Evolutionary conservation across 2,113 vertebrate genomes (phyloP).

Genomic region (Podocnemis expansa): DNA sequence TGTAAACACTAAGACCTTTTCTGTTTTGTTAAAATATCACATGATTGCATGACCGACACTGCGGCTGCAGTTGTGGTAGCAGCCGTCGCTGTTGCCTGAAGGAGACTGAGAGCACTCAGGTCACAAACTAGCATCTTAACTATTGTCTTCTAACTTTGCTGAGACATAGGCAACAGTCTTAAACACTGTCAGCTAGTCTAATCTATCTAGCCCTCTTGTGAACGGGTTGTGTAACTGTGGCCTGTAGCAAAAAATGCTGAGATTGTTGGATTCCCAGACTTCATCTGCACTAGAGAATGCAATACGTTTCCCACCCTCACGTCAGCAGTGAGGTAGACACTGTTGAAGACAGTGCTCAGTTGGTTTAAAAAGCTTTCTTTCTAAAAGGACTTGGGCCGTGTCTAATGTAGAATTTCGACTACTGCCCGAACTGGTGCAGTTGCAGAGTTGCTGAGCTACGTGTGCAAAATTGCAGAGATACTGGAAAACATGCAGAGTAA

Average conservation of each 20-base stretch:
- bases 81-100: not conserved
- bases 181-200: conserved; percentile 10
- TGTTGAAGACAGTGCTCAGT: not conserved
- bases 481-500: not conserved
- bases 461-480: not conserved
- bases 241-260: not conserved
- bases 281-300: not conserved
- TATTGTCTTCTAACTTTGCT: not conserved
- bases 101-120: not conserved
- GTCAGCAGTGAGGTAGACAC: not conserved
- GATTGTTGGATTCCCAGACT: not conserved
- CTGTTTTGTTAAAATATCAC: not conserved
- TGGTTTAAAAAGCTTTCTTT: not conserved
- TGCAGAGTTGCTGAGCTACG: not conserved
- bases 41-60: not conserved
- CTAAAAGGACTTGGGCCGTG: not conserved
- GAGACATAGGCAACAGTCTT: not conserved
- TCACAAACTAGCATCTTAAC: conserved; percentile 6
- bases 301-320: conserved; percentile 1
- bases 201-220: conserved; percentile 30
- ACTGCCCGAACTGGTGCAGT: not conserved
- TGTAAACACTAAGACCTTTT: not conserved
- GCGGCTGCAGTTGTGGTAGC: not conserved
- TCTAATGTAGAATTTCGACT: not conserved
- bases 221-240: not conserved